Base-by-base conservation (phyloP, 2,888 invertebrate species). In the Acanthacorydalis orientalis region DNA sequence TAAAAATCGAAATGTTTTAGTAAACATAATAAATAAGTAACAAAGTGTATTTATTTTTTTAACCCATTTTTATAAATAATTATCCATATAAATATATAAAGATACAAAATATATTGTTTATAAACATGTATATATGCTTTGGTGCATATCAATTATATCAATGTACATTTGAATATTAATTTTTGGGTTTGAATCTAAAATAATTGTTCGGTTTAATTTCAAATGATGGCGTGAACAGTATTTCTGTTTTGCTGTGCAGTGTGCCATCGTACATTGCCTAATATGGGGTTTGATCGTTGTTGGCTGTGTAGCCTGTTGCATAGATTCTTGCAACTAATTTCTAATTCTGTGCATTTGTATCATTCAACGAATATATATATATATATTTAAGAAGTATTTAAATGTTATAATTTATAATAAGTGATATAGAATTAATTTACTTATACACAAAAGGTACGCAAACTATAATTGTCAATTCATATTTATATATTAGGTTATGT, bases 231-330 rank as follows among this genome's bases (percentile, higher is more conserved):
- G 33, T 12, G 33, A 43, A 31, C 37, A 9, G 14, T 46, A 35
- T 31, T 44, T 44, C 40, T 45, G 41, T 48, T 37, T 44, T 40
- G 44, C 48, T 43, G 32, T 39, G 11, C 8, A 39, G 39, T 49
- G 41, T 46, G 49, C 51, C 49, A 48, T 50, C 66, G 70, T 68
- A 70, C 75, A 75, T 75, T 74, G 73, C 76, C 76, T 75, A 77
- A 76, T 77, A 77, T 75, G 76, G 76, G 73, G 73, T 74, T 74
- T 69, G 73, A 56, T 53, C 55, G 52, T 56, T 58, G 59, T 70
- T 72, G 72, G 73, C 72, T 72, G 72, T 72, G 70, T 70, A 23
- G 69, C 69, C 70, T 69, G 69, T 65, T 64, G 69, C 68, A 68
- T 64, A 68, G 68, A 68, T 65, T 65, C 48, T 47, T 48, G 48